phyloP scores from a whole-genome alignment of 2,888 invertebrate genomes.

The Caenorhabditis doughertyi region DNA sequence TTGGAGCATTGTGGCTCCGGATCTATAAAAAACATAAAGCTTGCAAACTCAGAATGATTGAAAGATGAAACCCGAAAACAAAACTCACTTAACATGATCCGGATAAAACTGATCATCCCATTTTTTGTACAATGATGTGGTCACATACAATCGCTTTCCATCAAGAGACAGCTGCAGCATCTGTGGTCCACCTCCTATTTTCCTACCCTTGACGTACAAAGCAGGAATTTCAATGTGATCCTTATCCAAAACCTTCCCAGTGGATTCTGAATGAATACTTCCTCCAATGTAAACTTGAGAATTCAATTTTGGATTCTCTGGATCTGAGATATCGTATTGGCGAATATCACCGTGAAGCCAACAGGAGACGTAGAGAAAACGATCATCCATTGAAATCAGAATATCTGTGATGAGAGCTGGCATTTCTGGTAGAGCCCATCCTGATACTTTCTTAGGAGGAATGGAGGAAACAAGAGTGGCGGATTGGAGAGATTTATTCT shows the following conservation, averaged over 20 bases:
- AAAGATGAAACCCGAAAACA: too few relatives aligned
- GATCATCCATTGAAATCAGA: constrained; percentile 94
- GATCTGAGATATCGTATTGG: constrained; percentile 94
- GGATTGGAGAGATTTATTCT: constrained; percentile 9
- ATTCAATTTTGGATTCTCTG: constrained; percentile 88
- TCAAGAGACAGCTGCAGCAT: constrained; percentile 98
- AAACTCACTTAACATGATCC: constrained; percentile 87
- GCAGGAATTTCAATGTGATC: constrained; percentile 87
- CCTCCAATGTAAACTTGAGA: constrained; percentile 93
- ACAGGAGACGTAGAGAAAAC: constrained; percentile 86
- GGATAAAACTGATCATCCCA: constrained; percentile 98
- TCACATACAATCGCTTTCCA: constrained; percentile 93
- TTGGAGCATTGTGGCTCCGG: constrained; percentile 87
- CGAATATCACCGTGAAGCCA: constrained; percentile 97
- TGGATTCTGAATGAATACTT: constrained; percentile 87
- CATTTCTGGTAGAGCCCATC: constrained; percentile 88
- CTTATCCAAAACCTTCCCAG: constrained; percentile 88
- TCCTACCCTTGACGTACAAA: constrained; percentile 87
- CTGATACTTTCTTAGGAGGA: constrained; percentile 83
- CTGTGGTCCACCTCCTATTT: constrained; percentile 92
- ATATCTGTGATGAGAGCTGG: constrained; percentile 95
- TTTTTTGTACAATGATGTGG: constrained; percentile 91
- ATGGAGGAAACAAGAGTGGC: constrained; percentile 38
- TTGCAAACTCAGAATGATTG: too few relatives aligned
- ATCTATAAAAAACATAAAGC: too few relatives aligned